Evolutionary conservation across 2,113 vertebrate genomes (phyloP).

Genomic region (Phasianus colchicus): DNA sequence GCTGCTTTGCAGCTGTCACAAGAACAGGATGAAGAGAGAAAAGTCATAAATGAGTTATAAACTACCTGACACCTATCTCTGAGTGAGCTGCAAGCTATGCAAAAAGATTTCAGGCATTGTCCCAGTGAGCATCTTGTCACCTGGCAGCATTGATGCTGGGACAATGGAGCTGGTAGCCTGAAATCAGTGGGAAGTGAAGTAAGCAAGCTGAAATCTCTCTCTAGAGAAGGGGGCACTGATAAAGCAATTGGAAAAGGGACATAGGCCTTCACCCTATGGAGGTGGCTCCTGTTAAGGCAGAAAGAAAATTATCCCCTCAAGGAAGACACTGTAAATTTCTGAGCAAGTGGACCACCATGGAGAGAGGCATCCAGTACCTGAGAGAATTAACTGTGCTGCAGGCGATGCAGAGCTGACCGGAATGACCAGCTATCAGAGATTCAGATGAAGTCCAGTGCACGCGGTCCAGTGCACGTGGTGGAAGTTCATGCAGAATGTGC

Average conservation of each 20-base stretch:
- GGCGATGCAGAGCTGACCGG: not conserved
- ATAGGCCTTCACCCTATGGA: not conserved
- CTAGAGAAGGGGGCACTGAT: not conserved
- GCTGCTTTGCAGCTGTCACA: not conserved
- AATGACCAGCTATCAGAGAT: not conserved
- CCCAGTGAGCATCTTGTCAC: not conserved
- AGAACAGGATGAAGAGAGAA: not conserved
- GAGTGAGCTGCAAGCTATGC: not conserved
- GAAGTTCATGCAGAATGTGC: not conserved
- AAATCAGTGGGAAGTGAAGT: not conserved
- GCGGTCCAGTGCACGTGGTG: not conserved
- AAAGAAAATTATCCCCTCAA: not conserved
- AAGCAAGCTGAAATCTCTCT: not conserved
- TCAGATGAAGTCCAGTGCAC: not conserved
- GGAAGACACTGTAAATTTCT: not conserved
- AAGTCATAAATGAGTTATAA: not conserved
- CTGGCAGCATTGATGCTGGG: not conserved
- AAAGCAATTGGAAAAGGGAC: not conserved
- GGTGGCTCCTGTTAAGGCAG: not conserved
- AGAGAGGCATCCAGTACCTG: not conserved
- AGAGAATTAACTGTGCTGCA: not conserved
- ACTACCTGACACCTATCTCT: not conserved
- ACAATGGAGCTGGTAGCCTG: not conserved
- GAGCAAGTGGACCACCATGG: not conserved
- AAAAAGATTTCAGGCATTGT: not conserved